Base-by-base conservation (phyloP, 2,113 vertebrate species). In the Gopherus flavomarginatus region DNA sequence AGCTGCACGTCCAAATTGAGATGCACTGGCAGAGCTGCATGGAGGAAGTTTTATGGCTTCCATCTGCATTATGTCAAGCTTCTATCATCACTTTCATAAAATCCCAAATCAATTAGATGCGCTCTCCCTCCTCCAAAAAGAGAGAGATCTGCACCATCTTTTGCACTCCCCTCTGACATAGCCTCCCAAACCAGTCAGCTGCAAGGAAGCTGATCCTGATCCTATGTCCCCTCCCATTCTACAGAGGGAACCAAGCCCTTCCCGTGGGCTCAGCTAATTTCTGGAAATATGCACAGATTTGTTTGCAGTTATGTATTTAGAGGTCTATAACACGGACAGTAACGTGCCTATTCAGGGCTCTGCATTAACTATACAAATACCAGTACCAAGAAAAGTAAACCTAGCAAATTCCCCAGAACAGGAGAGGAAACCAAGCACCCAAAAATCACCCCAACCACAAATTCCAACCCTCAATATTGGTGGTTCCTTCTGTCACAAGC, bases 21-120 rank as follows among this genome's bases (percentile, higher is more conserved):
- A 8, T 2, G 1, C 0, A 0, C 1, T 3, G 2, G 9, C n/a
- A 5, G 11, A 31, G 35, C n/a, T 38, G 65, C 65, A 72, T 38
- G 65, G 65, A 11, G 77, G 4, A 24, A 11, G n/a, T 65, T 54
- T 50, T 14, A 0, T 8, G 5, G 6, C 80, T 83, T 47, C 53
- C 1, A 2, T 49, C 47, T 47, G 38, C 26, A 11, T 44, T 62
- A 35, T 0, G 0, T 16, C 7, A 65, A 53, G 2, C 85, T 54
- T 77, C 77, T 91, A 85, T 78, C 53, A 54, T 79, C 81, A 49
- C 11, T 22, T 75, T 42, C 50, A 6, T 6, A 11, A 62, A 88
- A 75, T 17, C 81, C 5, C 9, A 38, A 5, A 29, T 8, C 29
- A 12, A 26, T 88, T 59, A 44, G 85, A 65, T 77, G 77, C 26